Conservation (phyloP, 2,888 invertebrate species). For the Apotomis capreana region DNA sequence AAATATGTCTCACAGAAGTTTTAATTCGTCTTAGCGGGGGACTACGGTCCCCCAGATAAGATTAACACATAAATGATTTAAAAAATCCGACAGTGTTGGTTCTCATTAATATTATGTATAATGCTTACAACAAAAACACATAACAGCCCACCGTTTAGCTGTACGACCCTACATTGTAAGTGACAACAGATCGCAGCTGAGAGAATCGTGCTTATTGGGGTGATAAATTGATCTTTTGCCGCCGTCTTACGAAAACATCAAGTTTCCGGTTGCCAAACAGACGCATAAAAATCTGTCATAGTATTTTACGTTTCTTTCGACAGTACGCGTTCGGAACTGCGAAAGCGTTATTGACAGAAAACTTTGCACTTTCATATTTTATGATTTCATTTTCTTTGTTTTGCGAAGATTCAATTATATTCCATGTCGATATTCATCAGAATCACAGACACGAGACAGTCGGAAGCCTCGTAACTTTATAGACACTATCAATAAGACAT, state of each 20-base stretch:
- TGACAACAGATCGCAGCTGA: slow-evolving; percentile 4
- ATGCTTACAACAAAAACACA: too few species aligned
- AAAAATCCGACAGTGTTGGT: too few species aligned
- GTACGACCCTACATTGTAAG: neutral
- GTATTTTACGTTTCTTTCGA: slow-evolving; percentile 12
- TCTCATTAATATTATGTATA: too few species aligned
- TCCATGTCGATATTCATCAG: neutral
- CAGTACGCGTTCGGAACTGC: slow-evolving; percentile 12
- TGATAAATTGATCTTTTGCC: slow-evolving; percentile 6
- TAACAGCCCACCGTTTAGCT: neutral
- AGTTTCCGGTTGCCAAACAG: slow-evolving; percentile 19
- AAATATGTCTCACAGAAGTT: too few species aligned
- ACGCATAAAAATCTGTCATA: slow-evolving; percentile 23
- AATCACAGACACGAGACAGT: neutral
- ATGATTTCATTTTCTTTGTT: neutral
- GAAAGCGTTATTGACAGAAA: slow-evolving; percentile 8
- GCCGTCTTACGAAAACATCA: slow-evolving; percentile 12
- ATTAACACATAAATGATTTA: neutral
- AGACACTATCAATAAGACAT: too few species aligned
- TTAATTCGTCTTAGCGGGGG: too few species aligned
- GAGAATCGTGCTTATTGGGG: neutral
- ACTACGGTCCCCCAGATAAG: too few species aligned
- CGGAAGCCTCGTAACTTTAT: too few species aligned
- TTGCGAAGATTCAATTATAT: neutral
- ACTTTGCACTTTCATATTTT: slow-evolving; percentile 14